Evolutionary conservation across 2,888 invertebrate species (phyloP), one percentile per base, ranked within the genome.

Genomic region (Magallana nippona): DNA sequence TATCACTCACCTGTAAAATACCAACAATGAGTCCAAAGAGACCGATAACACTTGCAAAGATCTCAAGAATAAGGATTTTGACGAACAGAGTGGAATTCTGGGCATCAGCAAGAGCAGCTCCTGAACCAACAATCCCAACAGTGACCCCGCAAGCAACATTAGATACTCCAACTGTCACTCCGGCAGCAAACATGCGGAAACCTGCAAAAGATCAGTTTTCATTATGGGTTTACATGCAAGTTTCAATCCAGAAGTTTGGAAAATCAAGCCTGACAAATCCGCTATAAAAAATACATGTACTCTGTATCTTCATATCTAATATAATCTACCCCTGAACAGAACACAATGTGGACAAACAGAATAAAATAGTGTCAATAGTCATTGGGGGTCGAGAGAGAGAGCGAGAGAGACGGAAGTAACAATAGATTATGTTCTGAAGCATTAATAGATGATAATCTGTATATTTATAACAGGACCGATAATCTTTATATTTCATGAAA

Each of bases 11-110:
- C 92, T 93, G 93, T 86, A 94, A 89, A 89, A 99, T 98, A 89
- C 99, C 98, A 88, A 99, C 98, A 94, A 99, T 99, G 84, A 99
- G 96, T 83, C 99, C 99, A 95, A 99, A 99, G 32, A 99, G 96
- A 93, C 99, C 99, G 93, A 99, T 99, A 92, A 99, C 99, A 93
- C 98, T 98, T 85, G 98, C 99, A 94, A 99, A 99, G 95, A 99
- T 99, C 95, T 99, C 99, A 78, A 99, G 97, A 94, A 99, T 99
- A 77, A 99, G 96, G 94, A 99, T 98, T 95, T 99, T 99, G 81
- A 99, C 99, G 93, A 99, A 99, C 10, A 99, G 96, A 2, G 97
- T 96, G 22, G 98, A 96, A 94, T 99, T 98, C 63, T 99, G 99
- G 56, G 99, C 99, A 95, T 99, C 99, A 82, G 99, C 97, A 13